Evolutionary conservation across 1,140 invertebrate genomes (phyloP).

Genomic region (Macrostomum lignano): DNA sequence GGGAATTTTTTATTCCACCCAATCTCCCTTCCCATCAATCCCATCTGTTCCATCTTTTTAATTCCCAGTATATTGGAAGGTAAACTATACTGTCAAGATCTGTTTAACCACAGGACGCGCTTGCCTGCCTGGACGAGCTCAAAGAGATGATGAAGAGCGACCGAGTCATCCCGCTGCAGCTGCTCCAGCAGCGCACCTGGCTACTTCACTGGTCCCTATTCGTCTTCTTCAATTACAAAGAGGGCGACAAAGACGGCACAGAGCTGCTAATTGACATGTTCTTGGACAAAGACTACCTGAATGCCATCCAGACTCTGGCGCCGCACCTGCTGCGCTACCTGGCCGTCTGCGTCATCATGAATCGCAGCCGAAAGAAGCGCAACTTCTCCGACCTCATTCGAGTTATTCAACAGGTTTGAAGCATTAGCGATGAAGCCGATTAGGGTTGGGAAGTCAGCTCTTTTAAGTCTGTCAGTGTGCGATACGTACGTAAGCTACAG

Average conservation of each 20-base stretch:
- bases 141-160: constrained; percentile 5
- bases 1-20: too few relatives aligned
- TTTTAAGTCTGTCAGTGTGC: too few relatives aligned
- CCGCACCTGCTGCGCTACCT: constrained; percentile 88
- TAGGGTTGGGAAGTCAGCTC: too few relatives aligned
- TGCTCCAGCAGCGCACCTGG: constrained; percentile 89
- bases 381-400: constrained; percentile 88
- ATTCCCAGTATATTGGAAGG: constrained; percentile 4
- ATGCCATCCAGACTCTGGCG: constrained; percentile 94
- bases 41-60: background rate
- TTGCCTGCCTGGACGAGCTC: background rate
- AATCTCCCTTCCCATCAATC: too few relatives aligned
- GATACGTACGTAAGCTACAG: too few relatives aligned
- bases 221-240: constrained; percentile 90
- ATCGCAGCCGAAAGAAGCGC: constrained; percentile 37
- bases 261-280: constrained; percentile 94
- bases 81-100: constrained; percentile 3
- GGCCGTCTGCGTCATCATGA: constrained; percentile 81
- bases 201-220: constrained; percentile 95
- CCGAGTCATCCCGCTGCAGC: constrained; percentile 38
- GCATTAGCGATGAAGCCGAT: too few relatives aligned
- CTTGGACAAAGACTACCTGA: constrained; percentile 74
- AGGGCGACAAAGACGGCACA: too few relatives aligned
- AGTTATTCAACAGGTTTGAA: constrained; percentile 93
- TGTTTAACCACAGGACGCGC: background rate